phyloP scores from a whole-genome alignment of 2,113 vertebrate genomes.

The Malurus alboscapulatus region DNA sequence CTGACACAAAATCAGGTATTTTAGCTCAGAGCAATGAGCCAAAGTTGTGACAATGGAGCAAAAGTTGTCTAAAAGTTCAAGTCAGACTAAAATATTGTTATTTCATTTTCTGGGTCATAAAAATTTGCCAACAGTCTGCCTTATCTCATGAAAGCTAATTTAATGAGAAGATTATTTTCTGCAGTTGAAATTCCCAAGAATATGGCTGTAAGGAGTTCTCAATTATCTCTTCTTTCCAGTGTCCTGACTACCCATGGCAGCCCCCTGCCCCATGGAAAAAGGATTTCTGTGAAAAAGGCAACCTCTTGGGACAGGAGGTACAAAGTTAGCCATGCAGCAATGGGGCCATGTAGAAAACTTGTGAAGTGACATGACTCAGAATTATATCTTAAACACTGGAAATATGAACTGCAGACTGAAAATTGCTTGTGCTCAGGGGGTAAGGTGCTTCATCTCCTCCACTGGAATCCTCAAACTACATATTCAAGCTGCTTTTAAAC shows the following conservation, averaged over 20 bases:
- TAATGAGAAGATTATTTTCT: neutral
- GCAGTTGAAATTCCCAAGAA: neutral
- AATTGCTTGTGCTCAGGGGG: neutral
- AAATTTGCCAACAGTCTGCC: neutral
- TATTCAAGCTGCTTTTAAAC: neutral
- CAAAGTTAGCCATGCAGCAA: neutral
- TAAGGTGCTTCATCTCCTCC: neutral
- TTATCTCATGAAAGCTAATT: neutral
- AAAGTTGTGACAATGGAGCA: neutral
- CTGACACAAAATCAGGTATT: neutral
- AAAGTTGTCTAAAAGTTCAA: neutral
- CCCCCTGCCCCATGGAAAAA: neutral
- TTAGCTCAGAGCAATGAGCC: neutral
- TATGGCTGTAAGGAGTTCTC: neutral
- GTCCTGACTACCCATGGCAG: neutral
- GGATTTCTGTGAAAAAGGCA: neutral
- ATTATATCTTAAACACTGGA: neutral
- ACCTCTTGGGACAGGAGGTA: neutral
- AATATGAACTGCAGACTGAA: neutral
- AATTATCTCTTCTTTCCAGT: neutral
- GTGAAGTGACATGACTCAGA: neutral
- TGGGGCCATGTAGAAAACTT: neutral
- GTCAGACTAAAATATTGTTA: neutral
- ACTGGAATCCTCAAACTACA: neutral
- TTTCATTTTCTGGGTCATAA: neutral